Evolutionary conservation across 2,113 vertebrate genomes (phyloP), one percentile per base, ranked within the genome.

Genomic region (Synchiropus splendidus): DNA sequence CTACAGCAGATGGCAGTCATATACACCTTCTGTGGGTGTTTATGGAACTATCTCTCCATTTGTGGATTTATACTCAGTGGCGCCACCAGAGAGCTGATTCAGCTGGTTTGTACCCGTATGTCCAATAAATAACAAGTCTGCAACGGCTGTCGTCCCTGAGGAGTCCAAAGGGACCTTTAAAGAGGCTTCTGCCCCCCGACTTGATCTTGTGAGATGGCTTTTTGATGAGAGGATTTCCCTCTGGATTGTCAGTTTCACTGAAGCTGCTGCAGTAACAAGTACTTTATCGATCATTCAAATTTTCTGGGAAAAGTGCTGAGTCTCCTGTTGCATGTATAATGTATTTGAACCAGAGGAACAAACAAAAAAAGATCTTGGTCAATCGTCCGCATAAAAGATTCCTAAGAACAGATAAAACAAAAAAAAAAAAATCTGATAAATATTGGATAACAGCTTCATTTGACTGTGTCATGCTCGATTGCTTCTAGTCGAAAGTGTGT

Each of bases 121-220:
- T 55, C 42, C 64, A 45, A 72, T 74, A 70, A 77, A 75, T 69
- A 72, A 70, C 59, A 66, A 37, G 32, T 69, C 67, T 56, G 66
- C 69, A 54, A 36, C 48, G 40, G 9, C 18, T 35, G 36, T 48
- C 39, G 9, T 44, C 32, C 37, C 18, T 8, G 34, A 39, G 47
- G 44, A 45, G 27, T 39, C 37, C 2, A 4, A 38, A 51, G 18
- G 42, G 51, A 51, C 36, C 61, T 51, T 14, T 42, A 27, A 15
- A 21, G 48, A 53, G 61, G 51, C 42, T 35, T 54, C 36, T 56
- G 46, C 12, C 42, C 52, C 39, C 36, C 1, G 16, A 34, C 39
- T 47, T 21, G 16, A 48, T 36, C 14, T 16, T 30, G 31, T 37
- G 35, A 42, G 39, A 74, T 65, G 14, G 8, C 9, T 58, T 47